These are phyloP conservation scores for Pogoniulus pusillus DNA, from an alignment of 2,797 vertebrate species.

Conservation along the genomic window DNA sequence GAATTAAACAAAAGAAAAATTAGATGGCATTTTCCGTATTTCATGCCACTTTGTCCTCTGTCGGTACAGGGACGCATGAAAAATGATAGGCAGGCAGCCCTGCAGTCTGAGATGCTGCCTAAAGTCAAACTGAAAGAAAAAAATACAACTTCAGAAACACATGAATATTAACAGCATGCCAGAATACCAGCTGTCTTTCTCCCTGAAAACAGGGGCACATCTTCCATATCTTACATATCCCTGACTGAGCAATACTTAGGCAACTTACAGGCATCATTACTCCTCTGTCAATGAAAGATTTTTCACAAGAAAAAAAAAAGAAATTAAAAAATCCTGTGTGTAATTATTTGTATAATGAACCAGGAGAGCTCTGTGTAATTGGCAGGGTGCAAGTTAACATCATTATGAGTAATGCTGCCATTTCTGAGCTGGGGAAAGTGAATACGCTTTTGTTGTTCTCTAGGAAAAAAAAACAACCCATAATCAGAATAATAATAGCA, in stretches of 20 bases:
- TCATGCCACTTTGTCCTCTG: not conserved
- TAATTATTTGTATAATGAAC: not conserved
- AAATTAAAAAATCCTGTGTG: not conserved
- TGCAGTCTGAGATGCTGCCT: slow-evolving; percentile 11
- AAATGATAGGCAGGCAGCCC: not conserved
- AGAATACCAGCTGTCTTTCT: slow-evolving; percentile 9
- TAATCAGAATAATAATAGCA: slow-evolving; percentile 1
- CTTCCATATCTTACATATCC: not conserved
- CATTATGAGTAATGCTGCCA: not conserved
- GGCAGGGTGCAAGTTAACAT: slow-evolving; percentile 12
- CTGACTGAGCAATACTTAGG: slow-evolving; percentile 35
- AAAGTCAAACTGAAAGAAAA: not conserved
- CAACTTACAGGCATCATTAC: slow-evolving; percentile 26
- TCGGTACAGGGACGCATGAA: not conserved
- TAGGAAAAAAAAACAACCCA: not conserved
- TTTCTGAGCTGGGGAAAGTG: not conserved
- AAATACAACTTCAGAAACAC: not conserved
- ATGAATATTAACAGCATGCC: not conserved
- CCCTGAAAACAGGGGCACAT: not conserved
- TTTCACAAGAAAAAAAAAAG: not conserved
- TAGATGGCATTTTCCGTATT: slow-evolving; percentile 15
- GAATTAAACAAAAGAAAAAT: slow-evolving; percentile 49
- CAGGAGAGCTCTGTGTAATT: not conserved
- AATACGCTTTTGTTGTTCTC: not conserved
- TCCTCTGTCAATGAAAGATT: not conserved